phyloP scores from a whole-genome alignment of 37 sponge, comb jelly and placozoan genomes.

The Petrosia ficiformis region DNA sequence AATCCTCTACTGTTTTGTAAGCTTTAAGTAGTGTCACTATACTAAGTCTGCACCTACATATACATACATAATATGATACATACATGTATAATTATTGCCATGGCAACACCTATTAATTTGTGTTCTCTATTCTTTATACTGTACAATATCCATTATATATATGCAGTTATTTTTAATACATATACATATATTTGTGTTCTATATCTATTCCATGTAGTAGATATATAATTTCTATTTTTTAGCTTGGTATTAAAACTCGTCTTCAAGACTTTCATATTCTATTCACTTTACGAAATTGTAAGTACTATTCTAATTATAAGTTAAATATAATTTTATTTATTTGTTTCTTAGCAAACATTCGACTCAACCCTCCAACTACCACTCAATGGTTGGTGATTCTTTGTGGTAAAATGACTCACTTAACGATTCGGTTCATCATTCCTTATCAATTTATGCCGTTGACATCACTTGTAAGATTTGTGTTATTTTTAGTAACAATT shows the following conservation, averaged over 20 bases:
- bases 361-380: conserved; percentile 57
- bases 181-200: too few species aligned
- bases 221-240: neutral
- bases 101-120: too few species aligned
- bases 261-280: conserved; percentile 83
- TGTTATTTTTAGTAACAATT: conserved; percentile 3
- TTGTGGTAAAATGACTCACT: conserved; percentile 68
- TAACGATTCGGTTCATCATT: conserved; percentile 57
- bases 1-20: conserved; percentile 86
- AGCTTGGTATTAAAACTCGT: conserved; percentile 89
- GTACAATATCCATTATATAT: too few species aligned
- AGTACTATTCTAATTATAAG: too few species aligned
- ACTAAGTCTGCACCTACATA: neutral
- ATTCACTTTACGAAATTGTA: conserved; percentile 53
- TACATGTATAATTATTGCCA: conserved; percentile 2
- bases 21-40: too few species aligned
- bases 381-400: conserved; percentile 68
- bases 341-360: conserved; percentile 54
- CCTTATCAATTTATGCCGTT: conserved; percentile 77
- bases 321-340: neutral
- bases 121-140: too few species aligned
- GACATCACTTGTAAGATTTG: conserved; percentile 36
- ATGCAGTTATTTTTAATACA: too few species aligned
- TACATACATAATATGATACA: neutral
- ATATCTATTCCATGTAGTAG: too few species aligned